phyloP scores from a whole-genome alignment of 2,888 invertebrate genomes.

The Parascotia fuliginaria region DNA sequence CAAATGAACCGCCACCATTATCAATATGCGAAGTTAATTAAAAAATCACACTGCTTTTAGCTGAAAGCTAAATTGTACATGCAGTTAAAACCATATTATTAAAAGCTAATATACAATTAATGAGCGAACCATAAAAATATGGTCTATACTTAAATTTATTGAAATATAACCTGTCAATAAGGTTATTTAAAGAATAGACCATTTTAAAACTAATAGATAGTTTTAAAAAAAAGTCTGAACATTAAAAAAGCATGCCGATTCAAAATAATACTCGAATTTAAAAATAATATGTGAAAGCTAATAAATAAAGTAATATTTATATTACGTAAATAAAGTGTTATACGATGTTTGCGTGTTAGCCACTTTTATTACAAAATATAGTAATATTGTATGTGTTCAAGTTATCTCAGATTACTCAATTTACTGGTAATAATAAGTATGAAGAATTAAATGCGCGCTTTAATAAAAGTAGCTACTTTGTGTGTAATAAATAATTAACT shows the following conservation, averaged over 20 bases:
- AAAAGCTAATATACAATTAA: slow-evolving; percentile 19
- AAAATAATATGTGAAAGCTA: slow-evolving; percentile 7
- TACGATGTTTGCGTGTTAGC: neutral
- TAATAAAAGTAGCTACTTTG: too few species aligned
- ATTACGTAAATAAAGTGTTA: neutral
- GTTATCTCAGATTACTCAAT: too few species aligned
- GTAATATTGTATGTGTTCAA: too few species aligned
- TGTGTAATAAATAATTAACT: too few species aligned
- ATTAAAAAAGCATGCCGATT: slow-evolving; percentile 17
- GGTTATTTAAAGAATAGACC: slow-evolving; percentile 15
- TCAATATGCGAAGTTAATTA: slow-evolving; percentile 5
- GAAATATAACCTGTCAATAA: neutral
- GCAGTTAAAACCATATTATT: slow-evolving; percentile 45
- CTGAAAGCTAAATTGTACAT: slow-evolving; percentile 47
- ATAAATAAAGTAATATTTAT: neutral
- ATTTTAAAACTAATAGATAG: slow-evolving; percentile 1
- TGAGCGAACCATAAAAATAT: slow-evolving; percentile 7
- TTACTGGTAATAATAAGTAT: too few species aligned
- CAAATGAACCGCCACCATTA: slow-evolving; percentile 8
- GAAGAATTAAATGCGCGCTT: too few species aligned
- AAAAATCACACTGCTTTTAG: slow-evolving; percentile 45
- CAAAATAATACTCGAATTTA: slow-evolving; percentile 6
- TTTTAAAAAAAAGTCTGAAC: neutral
- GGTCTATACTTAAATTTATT: slow-evolving; percentile 7
- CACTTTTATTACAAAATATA: too few species aligned